A percentile compares a stretch with the other conserved stretches of the same genome.
phyloP scores from a whole-genome alignment of 2,113 vertebrate species.

The Ictalurus punctatus region DNA sequence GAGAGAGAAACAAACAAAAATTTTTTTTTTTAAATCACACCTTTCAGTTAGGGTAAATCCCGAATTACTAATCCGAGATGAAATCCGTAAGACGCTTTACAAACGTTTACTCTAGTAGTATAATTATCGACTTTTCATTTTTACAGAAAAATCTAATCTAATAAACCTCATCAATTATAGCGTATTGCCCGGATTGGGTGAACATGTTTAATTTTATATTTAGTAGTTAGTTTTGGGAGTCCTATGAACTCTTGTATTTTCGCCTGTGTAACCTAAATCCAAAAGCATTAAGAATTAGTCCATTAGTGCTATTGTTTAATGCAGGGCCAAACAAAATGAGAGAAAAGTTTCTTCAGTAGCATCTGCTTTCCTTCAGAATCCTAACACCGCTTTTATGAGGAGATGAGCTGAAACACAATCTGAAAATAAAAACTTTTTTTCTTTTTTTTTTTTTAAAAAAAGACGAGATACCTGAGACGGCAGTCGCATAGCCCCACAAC shows the following conservation, averaged over 20 bases:
- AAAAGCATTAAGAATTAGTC: neutral
- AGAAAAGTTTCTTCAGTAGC: neutral
- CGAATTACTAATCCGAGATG: neutral
- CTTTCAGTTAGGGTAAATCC: neutral
- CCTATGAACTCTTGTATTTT: neutral
- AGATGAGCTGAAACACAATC: too few species aligned
- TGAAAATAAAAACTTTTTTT: too few species aligned
- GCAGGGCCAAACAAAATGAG: neutral
- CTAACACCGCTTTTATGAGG: neutral
- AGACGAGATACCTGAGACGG: conserved; percentile 12
- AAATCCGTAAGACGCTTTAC: neutral
- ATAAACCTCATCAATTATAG: neutral
- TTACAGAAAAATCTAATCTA: neutral
- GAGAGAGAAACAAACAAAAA: too few species aligned
- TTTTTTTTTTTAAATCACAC: too few species aligned
- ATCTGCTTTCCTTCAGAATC: neutral
- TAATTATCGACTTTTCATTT: neutral
- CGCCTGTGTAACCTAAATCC: neutral
- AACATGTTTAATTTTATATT: neutral
- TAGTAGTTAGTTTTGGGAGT: neutral
- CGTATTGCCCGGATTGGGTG: neutral
- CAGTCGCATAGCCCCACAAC: too few species aligned
- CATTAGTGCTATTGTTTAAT: neutral
- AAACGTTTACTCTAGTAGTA: neutral
- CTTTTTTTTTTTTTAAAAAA: too few species aligned